Percentiles rank a stretch among this genome's conserved stretches.
These are phyloP conservation scores for Thereva nobilitata DNA, from an alignment of 2,888 invertebrate species.

Conservation along the genomic window DNA sequence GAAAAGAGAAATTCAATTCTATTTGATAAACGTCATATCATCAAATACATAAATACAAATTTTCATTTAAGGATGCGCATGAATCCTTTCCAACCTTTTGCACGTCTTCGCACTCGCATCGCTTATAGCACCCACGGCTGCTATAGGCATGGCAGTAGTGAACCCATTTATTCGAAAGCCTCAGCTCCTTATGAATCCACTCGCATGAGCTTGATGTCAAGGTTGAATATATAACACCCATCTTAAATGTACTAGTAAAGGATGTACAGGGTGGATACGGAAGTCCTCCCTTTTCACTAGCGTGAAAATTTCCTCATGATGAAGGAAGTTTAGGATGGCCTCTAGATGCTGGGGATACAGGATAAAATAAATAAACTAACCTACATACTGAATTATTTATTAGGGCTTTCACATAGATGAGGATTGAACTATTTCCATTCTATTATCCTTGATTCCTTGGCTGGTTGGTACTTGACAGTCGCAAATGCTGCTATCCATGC, in stretches of 20 bases:
- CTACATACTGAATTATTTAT: constrained; percentile 38
- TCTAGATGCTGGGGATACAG: not conserved
- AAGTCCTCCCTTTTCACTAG: constrained; percentile 17
- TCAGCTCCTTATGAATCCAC: constrained; percentile 2
- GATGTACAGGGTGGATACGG: not conserved
- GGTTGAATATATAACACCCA: constrained; percentile 3
- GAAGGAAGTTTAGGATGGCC: constrained; percentile 16
- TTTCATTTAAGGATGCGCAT: no score
- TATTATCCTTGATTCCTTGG: constrained; percentile 1
- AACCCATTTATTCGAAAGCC: not conserved
- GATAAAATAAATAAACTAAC: constrained; percentile 36
- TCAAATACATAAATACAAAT: no score
- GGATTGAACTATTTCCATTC: constrained; percentile 34
- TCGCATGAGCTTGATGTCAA: constrained; percentile 2
- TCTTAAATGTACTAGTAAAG: not conserved
- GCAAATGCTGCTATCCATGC: constrained; percentile 3
- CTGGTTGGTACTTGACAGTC: not conserved
- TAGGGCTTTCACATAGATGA: constrained; percentile 40
- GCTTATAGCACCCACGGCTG: no score
- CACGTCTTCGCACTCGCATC: no score
- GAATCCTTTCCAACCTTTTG: no score
- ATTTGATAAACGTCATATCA: no score
- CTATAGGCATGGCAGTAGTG: no score
- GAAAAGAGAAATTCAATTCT: no score
- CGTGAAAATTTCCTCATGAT: constrained; percentile 6